Percentiles rank a stretch among this genome's conserved stretches.
Evolutionary conservation across 2,888 invertebrate species (phyloP).

Genomic region (Andrena dorsata): DNA sequence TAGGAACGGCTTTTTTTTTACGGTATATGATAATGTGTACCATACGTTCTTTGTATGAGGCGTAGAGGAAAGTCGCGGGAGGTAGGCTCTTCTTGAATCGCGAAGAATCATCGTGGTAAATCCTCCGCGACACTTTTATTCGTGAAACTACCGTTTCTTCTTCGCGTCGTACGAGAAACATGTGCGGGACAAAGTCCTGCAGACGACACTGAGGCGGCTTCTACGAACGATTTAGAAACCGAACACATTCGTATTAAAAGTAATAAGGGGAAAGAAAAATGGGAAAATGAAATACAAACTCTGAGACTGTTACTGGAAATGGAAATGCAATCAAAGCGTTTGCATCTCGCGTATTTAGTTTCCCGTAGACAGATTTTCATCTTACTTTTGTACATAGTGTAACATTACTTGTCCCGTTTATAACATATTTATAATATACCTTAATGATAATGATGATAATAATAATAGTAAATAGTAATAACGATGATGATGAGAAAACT

Average conservation of each 20-base stretch:
- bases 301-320: constrained; percentile 53
- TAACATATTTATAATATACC: constrained; percentile 79
- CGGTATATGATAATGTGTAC: constrained; percentile 48
- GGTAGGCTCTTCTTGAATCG: background rate
- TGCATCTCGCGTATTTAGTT: constrained; percentile 61
- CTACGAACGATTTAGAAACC: constrained; percentile 27
- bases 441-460: constrained; percentile 37
- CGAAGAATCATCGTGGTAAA: background rate
- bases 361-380: constrained; percentile 74
- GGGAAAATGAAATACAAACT: constrained; percentile 17
- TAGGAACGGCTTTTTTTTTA: constrained; percentile 55
- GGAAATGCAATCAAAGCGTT: constrained; percentile 52
- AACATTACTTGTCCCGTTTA: constrained; percentile 78
- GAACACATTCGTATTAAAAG: constrained; percentile 20
- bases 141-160: constrained; percentile 42
- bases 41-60: constrained; percentile 29
- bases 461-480: constrained; percentile 11
- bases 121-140: constrained; percentile 43
- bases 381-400: constrained; percentile 82
- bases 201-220: constrained; percentile 55
- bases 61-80: constrained; percentile 22
- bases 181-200: constrained; percentile 54
- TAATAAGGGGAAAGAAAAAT: background rate
- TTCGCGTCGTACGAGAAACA: constrained; percentile 52
- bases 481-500: constrained; percentile 17